Base-by-base conservation (phyloP, 2,113 vertebrate species). In the Chloropsis hardwickii region DNA sequence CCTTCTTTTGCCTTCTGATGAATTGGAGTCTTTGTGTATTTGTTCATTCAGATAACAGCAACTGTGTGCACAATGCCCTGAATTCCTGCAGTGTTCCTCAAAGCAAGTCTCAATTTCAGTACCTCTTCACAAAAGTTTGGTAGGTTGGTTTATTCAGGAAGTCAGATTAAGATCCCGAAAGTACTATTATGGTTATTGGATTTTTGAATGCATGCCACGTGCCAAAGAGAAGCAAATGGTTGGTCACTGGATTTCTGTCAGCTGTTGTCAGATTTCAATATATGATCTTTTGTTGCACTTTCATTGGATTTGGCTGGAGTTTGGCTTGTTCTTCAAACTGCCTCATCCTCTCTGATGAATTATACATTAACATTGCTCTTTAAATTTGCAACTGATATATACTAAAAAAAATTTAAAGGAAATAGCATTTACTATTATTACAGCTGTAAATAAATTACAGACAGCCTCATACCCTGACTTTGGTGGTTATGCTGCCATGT, bases 211-310 rank as follows among this genome's bases (percentile, higher is more conserved):
- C 33, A 28, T 1, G 2, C 28, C 31, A 15, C 1, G 13, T 58
- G 72, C 67, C 61, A 40, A 44, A 71, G 57, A 44, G 48, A 37
- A 69, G 29, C 62, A 31, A 86, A n/a, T 31, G 31, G 4, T 21
- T 65, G 74, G 79, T 66, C 61, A 40, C 79, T 67, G 57, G 45
- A 17, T n/a, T 92, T 67, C 64, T 72, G 66, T 82, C 35, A 40
- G 39, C 66, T 45, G 5, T 60, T 72, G n/a, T 47, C 74, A 66
- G 42, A 31, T 90, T 74, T 66, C 42, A 28, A 2, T 57, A 5
- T 53, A 4, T 33, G 54, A 57, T 64, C 27, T 51, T 73, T 18
- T 33, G 79, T 70, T 56, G 58, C 6, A 0, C 0, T 0, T 47
- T 58, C 9, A 5, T 15, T 79, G 29, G 47, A 31, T 76, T 81